A percentile compares a stretch with the other conserved stretches of the same genome.
These are phyloP conservation scores for Nanorana parkeri DNA, from an alignment of 2,113 vertebrate genomes.

Conservation along the genomic window DNA sequence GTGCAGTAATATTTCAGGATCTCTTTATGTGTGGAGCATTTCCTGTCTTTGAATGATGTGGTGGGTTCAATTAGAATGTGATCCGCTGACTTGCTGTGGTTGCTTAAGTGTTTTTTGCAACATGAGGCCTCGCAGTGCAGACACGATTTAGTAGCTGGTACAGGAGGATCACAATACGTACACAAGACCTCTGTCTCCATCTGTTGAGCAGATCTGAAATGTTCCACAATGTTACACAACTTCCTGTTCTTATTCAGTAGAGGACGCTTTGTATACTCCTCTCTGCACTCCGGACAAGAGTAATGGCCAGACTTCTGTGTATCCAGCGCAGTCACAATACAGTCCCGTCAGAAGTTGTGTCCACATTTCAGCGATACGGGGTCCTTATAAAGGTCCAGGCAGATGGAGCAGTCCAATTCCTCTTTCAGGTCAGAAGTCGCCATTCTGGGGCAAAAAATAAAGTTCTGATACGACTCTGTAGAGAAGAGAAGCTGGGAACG, in stretches of 20 bases:
- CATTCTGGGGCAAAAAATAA: background rate
- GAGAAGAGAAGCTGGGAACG: too few species aligned
- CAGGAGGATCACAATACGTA: constrained; percentile 5
- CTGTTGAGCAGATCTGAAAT: background rate
- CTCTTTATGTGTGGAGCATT: constrained; percentile 19
- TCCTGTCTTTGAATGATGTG: background rate
- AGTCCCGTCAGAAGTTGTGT: constrained; percentile 9
- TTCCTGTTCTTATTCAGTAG: background rate
- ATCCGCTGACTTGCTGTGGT: background rate
- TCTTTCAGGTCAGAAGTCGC: background rate
- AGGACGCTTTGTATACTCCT: background rate
- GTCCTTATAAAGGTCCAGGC: background rate
- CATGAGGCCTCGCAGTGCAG: constrained; percentile 16
- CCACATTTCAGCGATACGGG: constrained; percentile 14
- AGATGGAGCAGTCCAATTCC: constrained; percentile 12
- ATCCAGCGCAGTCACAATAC: background rate
- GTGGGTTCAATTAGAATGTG: background rate
- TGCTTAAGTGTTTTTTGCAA: background rate
- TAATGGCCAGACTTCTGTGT: background rate
- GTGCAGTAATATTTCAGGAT: constrained; percentile 8
- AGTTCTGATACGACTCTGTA: too few species aligned
- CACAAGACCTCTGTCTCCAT: background rate
- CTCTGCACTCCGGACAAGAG: constrained; percentile 13
- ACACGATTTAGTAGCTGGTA: constrained; percentile 9
- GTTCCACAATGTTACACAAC: constrained; percentile 7